Base-by-base conservation (phyloP, 2,888 invertebrate species). In the Ennomos erosarius region DNA sequence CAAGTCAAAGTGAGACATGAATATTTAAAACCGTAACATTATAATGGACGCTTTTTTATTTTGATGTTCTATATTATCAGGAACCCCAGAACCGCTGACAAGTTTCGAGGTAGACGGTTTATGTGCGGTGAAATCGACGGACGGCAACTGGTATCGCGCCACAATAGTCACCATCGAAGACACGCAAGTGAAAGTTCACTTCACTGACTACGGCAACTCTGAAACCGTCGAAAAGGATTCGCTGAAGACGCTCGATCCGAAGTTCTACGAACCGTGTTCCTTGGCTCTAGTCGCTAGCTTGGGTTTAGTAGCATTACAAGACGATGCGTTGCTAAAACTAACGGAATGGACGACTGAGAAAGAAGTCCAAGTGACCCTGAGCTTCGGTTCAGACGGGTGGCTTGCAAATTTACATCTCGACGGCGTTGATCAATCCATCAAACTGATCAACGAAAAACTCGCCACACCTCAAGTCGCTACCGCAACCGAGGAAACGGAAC, bases 141-240 rank as follows among this genome's bases (percentile, higher is more conserved):
- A 96, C 77, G 93, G 92, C 2, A 95, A 95, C 78, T 96, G 96
- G 96, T 96, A 96, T 75, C 93, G 96, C 45, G 95, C 93, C 3
- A 92, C 90, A 61, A 91, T 96, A 13, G 38, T 90, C 10, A 82
- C 82, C 47, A 71, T 82, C 5, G 85, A 88, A 10, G 93, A 93
- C 11, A 80, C 82, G 0, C 85, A 84, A 12, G 91, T 88, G 13
- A 88, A 82, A 26, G 93, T 95, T 0, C 92, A 93, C 54, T 96
- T 93, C 75, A 78, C 95, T 0, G 97, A 97, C 79, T 96, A 96
- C 64, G 97, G 96, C 39, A 95, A 96, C 76, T 81, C 85, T 0
- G 96, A 96, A 81, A 82, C 85, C 6, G 74, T 96, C 0, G 57
- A 88, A 0, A 81, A 71, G 55, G 86, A 79, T 3, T 80, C 85